Conservation (phyloP, 1,140 invertebrate genomes). For the Listronotus bonariensis region DNA sequence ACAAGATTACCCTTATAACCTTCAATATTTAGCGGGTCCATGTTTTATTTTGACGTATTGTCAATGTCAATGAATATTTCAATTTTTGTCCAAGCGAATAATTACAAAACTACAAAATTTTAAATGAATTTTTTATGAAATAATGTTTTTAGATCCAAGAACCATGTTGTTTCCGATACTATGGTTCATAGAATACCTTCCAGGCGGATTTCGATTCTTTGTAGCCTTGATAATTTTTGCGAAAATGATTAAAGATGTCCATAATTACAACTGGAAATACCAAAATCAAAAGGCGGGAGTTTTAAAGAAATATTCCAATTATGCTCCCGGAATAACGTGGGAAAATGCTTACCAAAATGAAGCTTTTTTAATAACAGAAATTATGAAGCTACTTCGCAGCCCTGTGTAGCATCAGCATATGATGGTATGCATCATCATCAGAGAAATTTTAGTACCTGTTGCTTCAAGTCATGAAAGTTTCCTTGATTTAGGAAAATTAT, state of each 20-base stretch:
- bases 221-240: constrained; percentile 36
- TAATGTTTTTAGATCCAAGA: constrained; percentile 5
- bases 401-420: too few species aligned
- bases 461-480: too few species aligned
- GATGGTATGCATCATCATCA: too few species aligned
- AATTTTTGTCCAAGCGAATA: not conserved
- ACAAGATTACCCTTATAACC: not conserved
- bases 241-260: constrained; percentile 40
- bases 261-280: constrained; percentile 29
- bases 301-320: constrained; percentile 18
- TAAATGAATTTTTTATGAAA: not conserved
- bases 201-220: constrained; percentile 37
- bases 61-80: not conserved
- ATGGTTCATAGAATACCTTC: constrained; percentile 43
- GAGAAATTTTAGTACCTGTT: too few species aligned
- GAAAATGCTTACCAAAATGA: constrained; percentile 11
- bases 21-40: not conserved
- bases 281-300: constrained; percentile 16
- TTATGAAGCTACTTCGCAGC: too few species aligned
- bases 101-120: not conserved
- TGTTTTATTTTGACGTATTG: too few species aligned
- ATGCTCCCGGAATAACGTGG: not conserved
- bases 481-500: too few species aligned
- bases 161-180: constrained; percentile 37
- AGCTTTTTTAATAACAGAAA: not conserved